These are phyloP conservation scores for Adelognathus sp. DNA, from an alignment of 2,888 invertebrate genomes.

Conservation along the genomic window DNA sequence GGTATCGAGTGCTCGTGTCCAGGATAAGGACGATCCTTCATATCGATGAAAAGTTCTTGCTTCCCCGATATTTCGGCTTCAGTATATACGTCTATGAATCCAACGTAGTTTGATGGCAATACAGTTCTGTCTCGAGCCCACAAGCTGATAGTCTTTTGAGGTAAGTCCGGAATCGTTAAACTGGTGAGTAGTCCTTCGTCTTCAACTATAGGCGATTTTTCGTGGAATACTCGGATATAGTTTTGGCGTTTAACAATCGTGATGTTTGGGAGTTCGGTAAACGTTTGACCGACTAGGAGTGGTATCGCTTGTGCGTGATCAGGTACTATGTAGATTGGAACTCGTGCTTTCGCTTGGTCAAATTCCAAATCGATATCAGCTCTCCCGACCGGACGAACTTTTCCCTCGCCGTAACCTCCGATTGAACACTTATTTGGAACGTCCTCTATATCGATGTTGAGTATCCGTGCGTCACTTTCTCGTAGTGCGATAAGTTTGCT, in stretches of 20 bases:
- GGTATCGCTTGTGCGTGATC: background rate
- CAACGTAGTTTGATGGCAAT: constrained; percentile 10
- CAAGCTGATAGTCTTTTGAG: constrained; percentile 26
- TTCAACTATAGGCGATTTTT: background rate
- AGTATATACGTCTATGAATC: constrained; percentile 11
- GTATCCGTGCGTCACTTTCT: background rate
- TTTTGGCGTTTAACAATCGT: background rate
- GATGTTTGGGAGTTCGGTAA: background rate
- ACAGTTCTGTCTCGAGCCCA: constrained; percentile 24
- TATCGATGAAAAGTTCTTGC: constrained; percentile 16
- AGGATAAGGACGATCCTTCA: background rate
- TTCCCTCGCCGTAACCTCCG: background rate
- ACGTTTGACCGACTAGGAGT: background rate
- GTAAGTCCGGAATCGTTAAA: constrained; percentile 22
- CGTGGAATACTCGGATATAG: background rate
- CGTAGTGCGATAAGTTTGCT: background rate
- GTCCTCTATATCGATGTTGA: background rate
- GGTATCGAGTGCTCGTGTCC: background rate
- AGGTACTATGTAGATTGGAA: background rate
- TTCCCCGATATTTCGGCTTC: background rate
- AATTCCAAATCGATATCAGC: background rate
- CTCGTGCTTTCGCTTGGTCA: background rate
- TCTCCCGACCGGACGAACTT: background rate
- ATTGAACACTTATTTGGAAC: background rate
- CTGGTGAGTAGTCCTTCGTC: background rate